These are phyloP conservation scores for Bambusicola thoracicus DNA, from an alignment of 2,113 vertebrate species.

Conservation along the genomic window DNA sequence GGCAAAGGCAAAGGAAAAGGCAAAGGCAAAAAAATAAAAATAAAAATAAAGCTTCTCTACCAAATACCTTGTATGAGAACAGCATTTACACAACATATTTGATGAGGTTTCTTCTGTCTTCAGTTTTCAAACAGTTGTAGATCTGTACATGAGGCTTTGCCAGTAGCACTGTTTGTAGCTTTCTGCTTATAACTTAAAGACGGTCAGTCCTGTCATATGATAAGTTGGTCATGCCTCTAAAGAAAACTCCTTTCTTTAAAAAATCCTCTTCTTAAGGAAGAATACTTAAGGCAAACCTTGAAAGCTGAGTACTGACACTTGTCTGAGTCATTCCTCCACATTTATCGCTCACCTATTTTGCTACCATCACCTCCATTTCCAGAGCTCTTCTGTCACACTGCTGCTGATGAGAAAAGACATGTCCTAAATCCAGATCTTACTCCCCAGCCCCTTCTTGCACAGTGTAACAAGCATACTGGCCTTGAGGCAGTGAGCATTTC, in stretches of 20 bases:
- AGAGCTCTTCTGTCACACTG: not conserved
- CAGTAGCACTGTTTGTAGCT: not conserved
- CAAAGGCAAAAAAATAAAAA: not conserved
- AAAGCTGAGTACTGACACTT: not conserved
- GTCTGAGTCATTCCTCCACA: not conserved
- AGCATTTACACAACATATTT: not conserved
- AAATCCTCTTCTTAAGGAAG: not conserved
- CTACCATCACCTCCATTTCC: not conserved
- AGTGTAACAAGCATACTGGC: fast-evolving
- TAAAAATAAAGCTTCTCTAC: not conserved
- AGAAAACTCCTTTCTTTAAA: not conserved
- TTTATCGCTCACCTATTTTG: not conserved
- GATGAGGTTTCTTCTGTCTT: not conserved
- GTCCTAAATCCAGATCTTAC: not conserved
- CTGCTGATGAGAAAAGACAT: not conserved
- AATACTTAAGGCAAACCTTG: not conserved
- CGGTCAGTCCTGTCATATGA: not conserved
- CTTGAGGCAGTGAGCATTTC: not conserved
- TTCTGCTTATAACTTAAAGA: not conserved
- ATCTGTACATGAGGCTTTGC: not conserved
- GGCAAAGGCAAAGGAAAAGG: too few species aligned
- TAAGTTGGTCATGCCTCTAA: not conserved
- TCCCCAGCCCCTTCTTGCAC: fast-evolving
- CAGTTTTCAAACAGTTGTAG: not conserved
- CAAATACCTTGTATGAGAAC: not conserved